phyloP scores from a whole-genome alignment of 2,113 vertebrate genomes.

The Pollimyrus isidori region DNA sequence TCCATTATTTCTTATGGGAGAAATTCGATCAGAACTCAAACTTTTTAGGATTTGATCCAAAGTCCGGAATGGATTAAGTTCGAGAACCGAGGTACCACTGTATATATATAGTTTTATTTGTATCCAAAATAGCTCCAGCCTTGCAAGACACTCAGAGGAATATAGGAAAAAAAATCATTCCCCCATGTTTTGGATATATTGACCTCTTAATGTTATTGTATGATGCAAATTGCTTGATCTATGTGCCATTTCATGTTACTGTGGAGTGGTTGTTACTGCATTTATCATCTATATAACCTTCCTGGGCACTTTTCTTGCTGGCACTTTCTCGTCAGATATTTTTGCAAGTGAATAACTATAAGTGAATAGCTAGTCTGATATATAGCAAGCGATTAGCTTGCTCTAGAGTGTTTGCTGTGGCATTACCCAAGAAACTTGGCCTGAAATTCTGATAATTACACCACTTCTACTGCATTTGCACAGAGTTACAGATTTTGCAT shows the following conservation, averaged over 20 bases:
- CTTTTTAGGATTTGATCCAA: no score
- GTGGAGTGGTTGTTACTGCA: background rate
- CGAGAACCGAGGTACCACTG: no score
- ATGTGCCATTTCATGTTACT: background rate
- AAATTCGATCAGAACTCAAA: no score
- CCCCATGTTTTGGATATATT: background rate
- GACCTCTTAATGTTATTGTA: background rate
- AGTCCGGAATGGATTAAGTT: no score
- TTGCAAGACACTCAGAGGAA: background rate
- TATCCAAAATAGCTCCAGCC: background rate
- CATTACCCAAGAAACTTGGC: background rate
- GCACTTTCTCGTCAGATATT: no score
- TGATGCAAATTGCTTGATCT: background rate
- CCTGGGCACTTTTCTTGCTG: background rate
- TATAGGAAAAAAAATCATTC: background rate
- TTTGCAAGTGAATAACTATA: no score
- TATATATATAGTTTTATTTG: background rate
- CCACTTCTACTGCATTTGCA: background rate
- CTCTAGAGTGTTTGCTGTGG: background rate
- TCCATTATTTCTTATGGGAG: no score
- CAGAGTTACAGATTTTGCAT: background rate
- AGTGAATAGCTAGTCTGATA: background rate
- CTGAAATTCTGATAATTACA: background rate
- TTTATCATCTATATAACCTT: background rate
- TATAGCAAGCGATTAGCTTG: background rate